phyloP scores from a whole-genome alignment of 1,140 invertebrate genomes.

The Neotoxoptera formosana region DNA sequence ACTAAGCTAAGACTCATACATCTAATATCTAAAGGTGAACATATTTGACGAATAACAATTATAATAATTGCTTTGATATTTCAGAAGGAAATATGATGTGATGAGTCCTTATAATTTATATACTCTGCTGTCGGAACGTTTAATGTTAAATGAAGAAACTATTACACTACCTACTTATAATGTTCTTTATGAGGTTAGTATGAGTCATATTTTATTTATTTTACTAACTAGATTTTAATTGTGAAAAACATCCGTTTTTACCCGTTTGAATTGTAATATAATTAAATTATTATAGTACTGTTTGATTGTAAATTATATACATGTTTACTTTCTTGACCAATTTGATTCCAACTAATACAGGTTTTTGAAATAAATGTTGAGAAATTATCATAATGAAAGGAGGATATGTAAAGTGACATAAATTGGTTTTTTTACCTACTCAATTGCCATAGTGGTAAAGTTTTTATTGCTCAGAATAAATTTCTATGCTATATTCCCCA shows the following conservation, averaged over 20 bases:
- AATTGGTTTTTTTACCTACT: background rate
- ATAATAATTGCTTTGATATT: slow-evolving; percentile 60
- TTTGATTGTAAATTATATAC: background rate
- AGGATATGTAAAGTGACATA: background rate
- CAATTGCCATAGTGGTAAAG: background rate
- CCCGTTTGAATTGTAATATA: background rate
- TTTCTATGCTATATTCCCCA: slow-evolving; percentile 19
- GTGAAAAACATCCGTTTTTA: no score
- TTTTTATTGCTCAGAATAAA: slow-evolving; percentile 40
- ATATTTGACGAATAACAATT: background rate
- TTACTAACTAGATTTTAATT: no score
- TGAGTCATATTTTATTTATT: background rate
- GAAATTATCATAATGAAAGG: background rate
- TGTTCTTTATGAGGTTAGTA: slow-evolving; percentile 91
- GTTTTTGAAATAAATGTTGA: background rate
- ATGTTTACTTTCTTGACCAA: background rate
- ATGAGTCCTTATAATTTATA: slow-evolving; percentile 99
- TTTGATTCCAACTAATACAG: background rate
- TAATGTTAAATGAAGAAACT: slow-evolving; percentile 88
- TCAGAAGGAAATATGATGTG: slow-evolving; percentile 95
- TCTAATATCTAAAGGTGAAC: background rate
- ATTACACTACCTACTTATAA: slow-evolving; percentile 95
- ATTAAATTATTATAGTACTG: background rate
- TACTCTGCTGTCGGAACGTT: slow-evolving; percentile 90
- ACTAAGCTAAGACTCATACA: background rate